phyloP scores from a whole-genome alignment of 2,888 invertebrate genomes.

The Notodonta ziczac region DNA sequence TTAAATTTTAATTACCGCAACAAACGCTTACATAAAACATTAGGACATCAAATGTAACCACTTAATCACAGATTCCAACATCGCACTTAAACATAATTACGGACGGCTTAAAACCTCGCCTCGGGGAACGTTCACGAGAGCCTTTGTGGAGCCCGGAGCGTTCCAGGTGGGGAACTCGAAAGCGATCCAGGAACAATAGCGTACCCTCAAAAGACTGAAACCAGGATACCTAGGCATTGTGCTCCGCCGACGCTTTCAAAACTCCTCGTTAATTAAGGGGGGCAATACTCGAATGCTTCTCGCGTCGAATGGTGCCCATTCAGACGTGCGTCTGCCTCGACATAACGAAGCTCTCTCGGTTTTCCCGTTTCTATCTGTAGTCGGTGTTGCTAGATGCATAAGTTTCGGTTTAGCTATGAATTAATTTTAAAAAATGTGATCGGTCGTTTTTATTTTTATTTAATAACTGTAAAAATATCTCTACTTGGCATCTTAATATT shows the following conservation, averaged over 20 bases:
- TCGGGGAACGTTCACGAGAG: slow-evolving; percentile 24
- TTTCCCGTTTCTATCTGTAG: slow-evolving; percentile 58
- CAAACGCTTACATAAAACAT: not conserved
- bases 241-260: slow-evolving; percentile 60
- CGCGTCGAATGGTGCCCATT: slow-evolving; percentile 65
- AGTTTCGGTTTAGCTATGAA: not conserved
- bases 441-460: too few relatives aligned
- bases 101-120: slow-evolving; percentile 23
- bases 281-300: slow-evolving; percentile 71
- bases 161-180: slow-evolving; percentile 57
- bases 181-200: slow-evolving; percentile 67
- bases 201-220: slow-evolving; percentile 56
- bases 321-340: slow-evolving; percentile 70
- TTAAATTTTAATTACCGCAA: not conserved
- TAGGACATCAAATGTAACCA: not conserved
- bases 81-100: slow-evolving; percentile 42
- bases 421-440: too few relatives aligned
- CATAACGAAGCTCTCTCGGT: slow-evolving; percentile 77
- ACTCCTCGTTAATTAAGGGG: slow-evolving; percentile 79
- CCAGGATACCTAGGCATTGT: slow-evolving; percentile 64
- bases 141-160: slow-evolving; percentile 38
- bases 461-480: too few relatives aligned
- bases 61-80: slow-evolving; percentile 13
- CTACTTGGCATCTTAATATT: too few relatives aligned
- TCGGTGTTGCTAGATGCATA: not conserved